Base-by-base conservation (phyloP, 2,113 vertebrate genomes). In the Phycodurus eques region DNA sequence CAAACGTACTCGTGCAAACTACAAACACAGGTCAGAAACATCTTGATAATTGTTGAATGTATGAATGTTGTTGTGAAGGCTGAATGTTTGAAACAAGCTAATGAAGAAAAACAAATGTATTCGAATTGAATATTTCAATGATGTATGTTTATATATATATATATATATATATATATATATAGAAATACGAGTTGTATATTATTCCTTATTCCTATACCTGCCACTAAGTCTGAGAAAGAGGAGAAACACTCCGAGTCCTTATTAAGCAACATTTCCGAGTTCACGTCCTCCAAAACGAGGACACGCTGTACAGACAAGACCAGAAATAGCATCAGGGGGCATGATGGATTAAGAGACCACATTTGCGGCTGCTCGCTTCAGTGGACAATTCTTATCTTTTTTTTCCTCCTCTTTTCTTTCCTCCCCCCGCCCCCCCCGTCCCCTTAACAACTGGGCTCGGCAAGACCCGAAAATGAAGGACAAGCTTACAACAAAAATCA, bases 281-380 rank as follows among this genome's bases (percentile, higher is more conserved):
- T 8, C n/a, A 51, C 56, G 43, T 56, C 49, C 66, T 51, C 51
- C 11, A 67, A 59, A 77, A 53, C 44, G 31, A 75, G 67, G 61
- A 43, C 31, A 44, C 22, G 15, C 0, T 56, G 42, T 44, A 39
- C 33, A 63, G 53, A 71, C 2, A 54, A 67, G 54, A 77, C 62
- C 43, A 53, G 15, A 63, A 51, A 59, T 65, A 76, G 14, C 64
- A 43, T 10, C 7, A 59, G 31, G 14, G 4, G 27, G 27, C 39
- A 57, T 27, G n/a, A 11, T 70, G 33, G 42, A 43, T 51, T 67
- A 44, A n/a, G 27, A 1, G 1, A 11, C 14, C 4, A 57, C 75
- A 59, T 54, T 12, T 39, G 19, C 7, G 6, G 12, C 9, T 35
- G 12, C 27, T 33, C 46, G 1, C 44, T 8, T 68, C 33, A n/a